Conservation (phyloP, 2,888 invertebrate species). For the Gnatocerus cornutus region DNA sequence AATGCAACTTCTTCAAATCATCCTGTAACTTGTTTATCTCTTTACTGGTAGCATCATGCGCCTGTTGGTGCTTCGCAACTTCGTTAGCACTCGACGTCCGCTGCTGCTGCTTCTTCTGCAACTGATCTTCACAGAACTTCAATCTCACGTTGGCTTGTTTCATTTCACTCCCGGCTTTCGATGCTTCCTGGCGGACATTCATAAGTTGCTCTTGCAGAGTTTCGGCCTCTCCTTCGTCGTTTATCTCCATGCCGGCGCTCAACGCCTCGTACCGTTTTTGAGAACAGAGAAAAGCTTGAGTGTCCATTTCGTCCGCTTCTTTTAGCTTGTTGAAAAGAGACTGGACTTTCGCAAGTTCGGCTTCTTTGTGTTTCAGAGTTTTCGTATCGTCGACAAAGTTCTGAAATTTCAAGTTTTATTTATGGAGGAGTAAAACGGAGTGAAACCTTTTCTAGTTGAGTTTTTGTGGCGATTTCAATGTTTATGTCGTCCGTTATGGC, state of each 20-base stretch:
- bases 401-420: constrained; percentile 33
- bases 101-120: constrained; percentile 80
- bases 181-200: constrained; percentile 82
- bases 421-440: no score
- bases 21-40: constrained; percentile 76
- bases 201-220: constrained; percentile 94
- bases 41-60: constrained; percentile 74
- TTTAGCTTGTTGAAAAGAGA: constrained; percentile 81
- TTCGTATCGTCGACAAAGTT: constrained; percentile 81
- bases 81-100: constrained; percentile 79
- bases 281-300: constrained; percentile 80
- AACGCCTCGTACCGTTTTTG: constrained; percentile 89
- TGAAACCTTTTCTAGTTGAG: constrained; percentile 75
- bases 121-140: constrained; percentile 76
- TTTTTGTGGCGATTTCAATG: constrained; percentile 80
- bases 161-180: constrained; percentile 85
- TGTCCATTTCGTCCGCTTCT: constrained; percentile 78
- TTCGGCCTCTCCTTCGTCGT: constrained; percentile 84
- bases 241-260: constrained; percentile 86
- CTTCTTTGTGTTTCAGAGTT: constrained; percentile 75
- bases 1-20: constrained; percentile 65
- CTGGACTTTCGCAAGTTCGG: constrained; percentile 76
- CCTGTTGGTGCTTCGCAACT: constrained; percentile 78
- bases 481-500: constrained; percentile 79
- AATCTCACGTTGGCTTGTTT: constrained; percentile 86